Evolutionary conservation across 1,140 invertebrate genomes (phyloP), one percentile per base, ranked within the genome.

Genomic region (Anthonomus grandis): DNA sequence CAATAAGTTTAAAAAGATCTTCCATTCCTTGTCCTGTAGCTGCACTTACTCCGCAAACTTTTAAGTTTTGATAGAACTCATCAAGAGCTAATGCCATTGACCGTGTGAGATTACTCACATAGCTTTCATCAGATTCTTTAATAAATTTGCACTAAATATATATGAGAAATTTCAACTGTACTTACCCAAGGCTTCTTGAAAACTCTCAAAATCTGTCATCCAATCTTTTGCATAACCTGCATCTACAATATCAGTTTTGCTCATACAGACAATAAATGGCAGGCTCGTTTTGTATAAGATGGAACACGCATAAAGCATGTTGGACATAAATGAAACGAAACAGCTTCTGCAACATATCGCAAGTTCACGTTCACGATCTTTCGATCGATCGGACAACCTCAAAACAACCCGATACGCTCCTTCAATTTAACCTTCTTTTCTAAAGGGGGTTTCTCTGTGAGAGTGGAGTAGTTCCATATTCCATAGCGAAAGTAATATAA

Each of bases 271-370:
- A 47, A 99, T 86, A 69, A 99, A 97, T 2, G 97, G 97, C 48
- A 99, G 75, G 63, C 93, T 90, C 0, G 91, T 92, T 80, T 98
- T 97, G 72, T 98, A 99, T n/a, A 99, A 76, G 71, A 99, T 98
- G n/a, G 95, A 98, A 75, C 96, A 99, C 13, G 96, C 97, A 77
- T 99, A 99, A 0, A 98, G 75, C 97, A 99, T 99, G 71, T 99
- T 99, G 0, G 95, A 98, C 95, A 99, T 99, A 68, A 99, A 99
- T n/a, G n/a, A n/a, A n/a, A n/a, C n/a, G n/a, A n/a, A n/a, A n/a
- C n/a, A n/a, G n/a, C n/a, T n/a, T n/a, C n/a, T n/a, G n/a, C n/a
- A n/a, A n/a, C n/a, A n/a, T n/a, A n/a, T n/a, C n/a, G n/a, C n/a
- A n/a, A n/a, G n/a, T n/a, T n/a, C n/a, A n/a, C n/a, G n/a, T n/a